A percentile compares a stretch with the other conserved stretches of the same genome.
phyloP scores from a whole-genome alignment of 2,888 invertebrate species.

The Eurois occulta region DNA sequence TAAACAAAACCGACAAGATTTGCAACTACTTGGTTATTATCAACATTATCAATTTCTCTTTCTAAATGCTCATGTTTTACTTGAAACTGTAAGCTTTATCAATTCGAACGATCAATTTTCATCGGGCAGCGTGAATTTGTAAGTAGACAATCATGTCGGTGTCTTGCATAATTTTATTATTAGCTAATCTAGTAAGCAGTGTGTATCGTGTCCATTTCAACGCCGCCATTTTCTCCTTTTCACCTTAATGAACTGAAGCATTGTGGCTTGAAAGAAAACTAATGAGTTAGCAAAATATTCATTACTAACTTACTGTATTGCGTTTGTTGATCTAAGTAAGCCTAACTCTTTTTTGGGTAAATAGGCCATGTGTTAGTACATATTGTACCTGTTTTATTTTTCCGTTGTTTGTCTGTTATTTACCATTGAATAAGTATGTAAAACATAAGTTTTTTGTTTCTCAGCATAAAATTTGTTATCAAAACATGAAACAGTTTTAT shows the following conservation, averaged over 20 bases:
- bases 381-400: background rate
- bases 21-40: constrained; percentile 48
- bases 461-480: background rate
- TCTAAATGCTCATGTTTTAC: constrained; percentile 59
- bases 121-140: constrained; percentile 25
- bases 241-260: constrained; percentile 77
- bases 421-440: background rate
- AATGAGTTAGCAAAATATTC: constrained; percentile 46
- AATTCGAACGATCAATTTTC: constrained; percentile 36
- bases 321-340: background rate
- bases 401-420: background rate
- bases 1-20: constrained; percentile 53
- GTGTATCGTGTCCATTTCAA: constrained; percentile 49
- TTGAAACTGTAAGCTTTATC: constrained; percentile 51
- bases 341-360: background rate
- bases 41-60: constrained; percentile 58
- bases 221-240: constrained; percentile 75
- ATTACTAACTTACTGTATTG: background rate
- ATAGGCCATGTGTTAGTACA: background rate
- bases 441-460: background rate
- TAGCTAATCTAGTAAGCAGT: constrained; percentile 31
- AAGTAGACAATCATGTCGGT: constrained; percentile 31
- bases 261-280: constrained; percentile 60
- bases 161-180: constrained; percentile 63
- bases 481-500: background rate